phyloP scores from a whole-genome alignment of 1,140 invertebrate genomes.

The Penaeus japonicus region DNA sequence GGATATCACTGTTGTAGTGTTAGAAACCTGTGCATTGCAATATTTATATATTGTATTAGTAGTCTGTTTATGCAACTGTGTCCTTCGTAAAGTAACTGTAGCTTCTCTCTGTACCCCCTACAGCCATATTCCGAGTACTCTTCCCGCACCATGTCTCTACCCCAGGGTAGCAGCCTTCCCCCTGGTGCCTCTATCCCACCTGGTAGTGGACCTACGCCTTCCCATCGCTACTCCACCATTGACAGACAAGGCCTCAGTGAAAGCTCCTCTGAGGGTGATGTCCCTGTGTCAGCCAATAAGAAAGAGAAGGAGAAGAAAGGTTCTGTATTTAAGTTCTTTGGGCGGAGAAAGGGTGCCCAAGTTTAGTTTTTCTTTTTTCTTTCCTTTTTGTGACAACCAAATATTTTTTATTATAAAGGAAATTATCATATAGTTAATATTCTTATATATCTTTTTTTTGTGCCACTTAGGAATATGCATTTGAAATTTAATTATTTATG shows the following conservation, averaged over 20 bases:
- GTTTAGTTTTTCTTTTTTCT: constrained; percentile 39
- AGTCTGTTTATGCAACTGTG: too few relatives aligned
- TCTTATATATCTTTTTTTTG: constrained; percentile 8
- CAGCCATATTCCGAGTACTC: constrained; percentile 52
- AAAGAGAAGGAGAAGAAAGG: constrained; percentile 58
- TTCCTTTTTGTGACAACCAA: not conserved
- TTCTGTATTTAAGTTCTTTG: constrained; percentile 53
- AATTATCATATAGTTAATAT: not conserved
- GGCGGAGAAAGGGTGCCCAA: constrained; percentile 57
- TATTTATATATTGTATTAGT: too few relatives aligned
- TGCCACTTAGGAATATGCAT: constrained; percentile 42
- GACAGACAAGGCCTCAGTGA: constrained; percentile 58
- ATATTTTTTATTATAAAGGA: constrained; percentile 26
- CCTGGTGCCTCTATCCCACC: constrained; percentile 34
- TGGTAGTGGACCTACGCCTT: constrained; percentile 27
- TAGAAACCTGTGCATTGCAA: too few relatives aligned
- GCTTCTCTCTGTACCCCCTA: not conserved
- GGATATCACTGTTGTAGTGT: too few relatives aligned
- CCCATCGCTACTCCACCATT: constrained; percentile 37
- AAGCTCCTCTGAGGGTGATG: constrained; percentile 62
- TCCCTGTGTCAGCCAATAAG: constrained; percentile 56
- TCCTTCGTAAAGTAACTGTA: too few relatives aligned
- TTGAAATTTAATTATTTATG: not conserved
- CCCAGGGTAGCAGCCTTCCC: constrained; percentile 59
- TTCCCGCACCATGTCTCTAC: constrained; percentile 57